Conservation (phyloP, 2,113 vertebrate genomes). For the Nothobranchius furzeri region DNA sequence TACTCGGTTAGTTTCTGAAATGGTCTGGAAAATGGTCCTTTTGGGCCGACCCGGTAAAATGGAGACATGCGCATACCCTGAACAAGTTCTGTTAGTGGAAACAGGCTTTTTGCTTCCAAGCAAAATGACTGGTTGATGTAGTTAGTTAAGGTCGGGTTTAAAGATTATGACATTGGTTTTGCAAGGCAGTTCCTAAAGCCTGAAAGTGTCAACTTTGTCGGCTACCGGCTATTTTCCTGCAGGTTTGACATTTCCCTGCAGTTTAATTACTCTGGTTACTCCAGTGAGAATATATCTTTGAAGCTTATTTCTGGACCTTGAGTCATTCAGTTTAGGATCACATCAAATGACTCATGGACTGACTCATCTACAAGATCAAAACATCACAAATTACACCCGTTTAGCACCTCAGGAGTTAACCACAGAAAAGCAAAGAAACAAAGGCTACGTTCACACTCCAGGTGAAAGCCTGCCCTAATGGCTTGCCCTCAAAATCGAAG, state of each 20-base stretch:
- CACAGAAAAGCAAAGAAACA: slow-evolving; percentile 47
- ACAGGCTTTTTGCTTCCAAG: neutral
- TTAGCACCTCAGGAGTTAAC: slow-evolving; percentile 1
- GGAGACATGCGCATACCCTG: too few species aligned
- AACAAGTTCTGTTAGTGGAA: too few species aligned
- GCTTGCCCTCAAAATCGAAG: neutral
- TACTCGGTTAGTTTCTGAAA: too few species aligned
- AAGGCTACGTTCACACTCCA: neutral
- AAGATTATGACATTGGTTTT: too few species aligned
- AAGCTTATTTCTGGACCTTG: slow-evolving; percentile 45
- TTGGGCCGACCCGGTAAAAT: too few species aligned
- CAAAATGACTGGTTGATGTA: neutral
- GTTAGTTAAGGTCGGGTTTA: too few species aligned
- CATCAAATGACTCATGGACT: slow-evolving; percentile 36
- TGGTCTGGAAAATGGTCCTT: too few species aligned
- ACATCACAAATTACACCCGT: slow-evolving; percentile 17
- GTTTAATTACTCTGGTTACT: slow-evolving; percentile 21
- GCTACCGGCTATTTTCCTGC: slow-evolving; percentile 31
- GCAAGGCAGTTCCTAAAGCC: neutral
- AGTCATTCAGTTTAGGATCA: slow-evolving; percentile 42
- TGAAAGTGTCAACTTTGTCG: slow-evolving; percentile 22
- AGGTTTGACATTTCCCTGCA: slow-evolving; percentile 23
- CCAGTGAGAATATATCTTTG: slow-evolving; percentile 16
- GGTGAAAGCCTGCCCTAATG: neutral
- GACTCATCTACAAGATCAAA: slow-evolving; percentile 25